Conservation (phyloP, 2,888 invertebrate genomes). For the Nezara viridula region DNA sequence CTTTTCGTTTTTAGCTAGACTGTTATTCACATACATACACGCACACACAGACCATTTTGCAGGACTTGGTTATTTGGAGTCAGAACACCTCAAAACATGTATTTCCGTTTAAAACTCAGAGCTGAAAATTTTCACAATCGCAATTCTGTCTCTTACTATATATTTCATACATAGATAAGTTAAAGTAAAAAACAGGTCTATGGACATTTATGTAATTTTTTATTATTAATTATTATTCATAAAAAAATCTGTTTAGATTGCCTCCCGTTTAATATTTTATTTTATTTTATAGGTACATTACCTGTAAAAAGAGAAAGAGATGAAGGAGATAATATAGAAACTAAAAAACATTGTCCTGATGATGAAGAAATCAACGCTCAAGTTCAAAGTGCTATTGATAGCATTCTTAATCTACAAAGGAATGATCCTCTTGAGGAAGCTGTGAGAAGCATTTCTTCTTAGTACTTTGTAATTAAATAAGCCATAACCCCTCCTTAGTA, state of each 20-base stretch:
- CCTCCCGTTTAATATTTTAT: not conserved
- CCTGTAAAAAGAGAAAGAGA: constrained; percentile 64
- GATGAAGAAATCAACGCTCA: constrained; percentile 81
- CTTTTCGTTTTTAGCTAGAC: no score
- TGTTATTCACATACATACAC: no score
- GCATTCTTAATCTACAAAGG: constrained; percentile 80
- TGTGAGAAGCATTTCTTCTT: constrained; percentile 63
- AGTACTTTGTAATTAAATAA: constrained; percentile 48
- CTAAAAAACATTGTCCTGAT: constrained; percentile 74
- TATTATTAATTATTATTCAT: not conserved
- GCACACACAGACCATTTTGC: no score
- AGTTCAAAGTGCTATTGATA: constrained; percentile 85
- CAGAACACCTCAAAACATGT: no score
- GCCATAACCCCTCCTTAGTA: constrained; percentile 54
- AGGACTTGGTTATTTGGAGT: no score
- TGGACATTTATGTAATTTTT: not conserved
- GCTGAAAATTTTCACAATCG: no score
- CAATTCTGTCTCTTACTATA: no score
- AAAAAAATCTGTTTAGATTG: no score
- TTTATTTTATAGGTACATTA: constrained; percentile 35
- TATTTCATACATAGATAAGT: no score
- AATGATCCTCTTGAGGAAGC: constrained; percentile 64
- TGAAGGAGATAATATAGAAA: constrained; percentile 79
- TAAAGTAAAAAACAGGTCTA: no score
- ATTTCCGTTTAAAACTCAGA: no score